These are phyloP conservation scores for Cephus spinipes DNA, from an alignment of 2,888 invertebrate species.

Conservation along the genomic window DNA sequence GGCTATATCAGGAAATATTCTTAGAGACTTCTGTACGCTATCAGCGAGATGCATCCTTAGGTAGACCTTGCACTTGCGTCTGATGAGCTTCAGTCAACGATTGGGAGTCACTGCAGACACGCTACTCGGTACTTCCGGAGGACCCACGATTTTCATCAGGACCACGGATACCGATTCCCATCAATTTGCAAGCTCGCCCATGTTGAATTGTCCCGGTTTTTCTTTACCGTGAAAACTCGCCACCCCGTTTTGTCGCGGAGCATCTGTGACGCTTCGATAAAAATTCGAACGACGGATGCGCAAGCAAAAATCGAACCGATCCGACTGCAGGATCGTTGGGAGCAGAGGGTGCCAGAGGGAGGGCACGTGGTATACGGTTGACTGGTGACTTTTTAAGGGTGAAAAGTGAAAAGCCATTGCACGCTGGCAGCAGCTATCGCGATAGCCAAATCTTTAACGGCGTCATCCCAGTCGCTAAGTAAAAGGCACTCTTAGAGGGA, in stretches of 20 bases:
- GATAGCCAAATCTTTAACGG: neutral
- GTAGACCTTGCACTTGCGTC: neutral
- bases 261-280: neutral
- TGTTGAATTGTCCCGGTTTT: neutral
- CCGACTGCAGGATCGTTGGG: neutral
- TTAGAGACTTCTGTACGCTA: constrained; percentile 17
- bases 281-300: neutral
- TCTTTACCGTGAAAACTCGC: neutral
- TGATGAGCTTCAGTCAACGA: neutral
- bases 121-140: neutral
- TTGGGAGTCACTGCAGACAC: neutral
- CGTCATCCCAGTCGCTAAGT: neutral
- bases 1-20: neutral
- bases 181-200: neutral
- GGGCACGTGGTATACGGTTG: neutral
- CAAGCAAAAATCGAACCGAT: neutral
- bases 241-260: neutral
- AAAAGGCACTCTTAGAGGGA: neutral
- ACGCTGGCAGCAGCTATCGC: neutral
- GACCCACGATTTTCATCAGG: neutral
- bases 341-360: neutral
- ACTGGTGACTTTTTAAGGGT: neutral
- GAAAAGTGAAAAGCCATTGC: neutral
- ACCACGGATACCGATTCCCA: neutral
- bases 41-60: constrained; percentile 18